Evolutionary conservation across 1,140 invertebrate species (phyloP).

Genomic region (Bombus consobrinus): DNA sequence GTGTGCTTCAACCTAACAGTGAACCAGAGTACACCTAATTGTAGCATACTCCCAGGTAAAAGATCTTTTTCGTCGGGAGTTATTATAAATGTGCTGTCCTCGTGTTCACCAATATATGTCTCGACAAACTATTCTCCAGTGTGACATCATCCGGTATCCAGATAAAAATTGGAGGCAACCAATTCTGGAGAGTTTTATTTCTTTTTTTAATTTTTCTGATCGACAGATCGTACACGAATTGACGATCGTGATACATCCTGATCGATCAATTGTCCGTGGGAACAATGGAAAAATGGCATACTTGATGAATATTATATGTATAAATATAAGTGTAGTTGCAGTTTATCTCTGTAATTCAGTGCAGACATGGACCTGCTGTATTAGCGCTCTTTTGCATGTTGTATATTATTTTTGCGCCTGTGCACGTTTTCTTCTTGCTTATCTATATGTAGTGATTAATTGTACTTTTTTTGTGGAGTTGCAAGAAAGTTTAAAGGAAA

Average conservation of each 20-base stretch:
- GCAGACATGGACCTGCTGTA: conserved; percentile 64
- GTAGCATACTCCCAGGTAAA: conserved; percentile 85
- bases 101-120: conserved; percentile 46
- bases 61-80: conserved; percentile 64
- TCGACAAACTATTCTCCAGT: conserved; percentile 43
- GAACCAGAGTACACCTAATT: conserved; percentile 77
- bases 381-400: conserved; percentile 64
- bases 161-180: conserved; percentile 68
- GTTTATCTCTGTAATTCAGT: conserved; percentile 40
- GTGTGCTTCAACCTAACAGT: conserved; percentile 82
- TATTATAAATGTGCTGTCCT: conserved; percentile 53
- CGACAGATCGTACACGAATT: conserved; percentile 32
- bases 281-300: conserved; percentile 22
- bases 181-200: conserved; percentile 66
- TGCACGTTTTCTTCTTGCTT: conserved; percentile 61
- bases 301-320: conserved; percentile 7
- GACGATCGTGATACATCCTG: conserved; percentile 1
- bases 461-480: conserved; percentile 30
- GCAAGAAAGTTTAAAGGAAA: conserved; percentile 8
- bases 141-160: conserved; percentile 48
- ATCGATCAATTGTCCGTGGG: conserved; percentile 8
- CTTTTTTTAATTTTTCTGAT: neutral
- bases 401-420: conserved; percentile 57
- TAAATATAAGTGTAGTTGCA: conserved; percentile 1
- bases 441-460: conserved; percentile 42